Evolutionary conservation across 2,113 vertebrate species (phyloP).

Genomic region (Anolis carolinensis): DNA sequence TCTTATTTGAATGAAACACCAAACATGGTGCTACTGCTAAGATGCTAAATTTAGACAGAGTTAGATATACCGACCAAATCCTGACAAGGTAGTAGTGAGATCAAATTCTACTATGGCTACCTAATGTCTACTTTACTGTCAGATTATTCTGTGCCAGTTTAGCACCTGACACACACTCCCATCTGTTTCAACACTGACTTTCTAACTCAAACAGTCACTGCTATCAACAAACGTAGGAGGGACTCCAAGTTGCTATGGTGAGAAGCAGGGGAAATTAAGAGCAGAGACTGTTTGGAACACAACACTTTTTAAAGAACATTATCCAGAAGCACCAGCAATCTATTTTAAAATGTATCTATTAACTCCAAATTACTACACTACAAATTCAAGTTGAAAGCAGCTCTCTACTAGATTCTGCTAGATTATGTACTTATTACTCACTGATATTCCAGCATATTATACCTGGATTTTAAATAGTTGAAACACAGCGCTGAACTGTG

Average conservation of each 20-base stretch:
- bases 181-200: conserved; percentile 24
- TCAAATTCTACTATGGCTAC: conserved; percentile 4
- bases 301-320: conserved; percentile 34
- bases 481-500: background rate
- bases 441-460: background rate
- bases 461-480: background rate
- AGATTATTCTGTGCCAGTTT: conserved; percentile 16
- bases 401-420: too few species aligned
- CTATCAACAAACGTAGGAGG: conserved; percentile 42
- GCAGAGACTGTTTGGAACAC: conserved; percentile 32
- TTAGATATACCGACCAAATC: conserved; percentile 4
- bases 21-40: background rate
- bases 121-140: background rate
- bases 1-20: background rate
- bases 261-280: conserved; percentile 27
- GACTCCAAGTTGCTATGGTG: conserved; percentile 32
- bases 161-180: conserved; percentile 17
- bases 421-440: background rate
- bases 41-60: background rate
- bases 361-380: conserved; percentile 11
- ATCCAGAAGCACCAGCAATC: conserved; percentile 27
- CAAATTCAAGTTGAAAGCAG: background rate
- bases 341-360: conserved; percentile 29
- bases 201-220: conserved; percentile 27
- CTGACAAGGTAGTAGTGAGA: background rate